Evolutionary conservation across 2,797 vertebrate genomes (phyloP), one percentile per base, ranked within the genome.

Genomic region (Lateolabrax maculatus): DNA sequence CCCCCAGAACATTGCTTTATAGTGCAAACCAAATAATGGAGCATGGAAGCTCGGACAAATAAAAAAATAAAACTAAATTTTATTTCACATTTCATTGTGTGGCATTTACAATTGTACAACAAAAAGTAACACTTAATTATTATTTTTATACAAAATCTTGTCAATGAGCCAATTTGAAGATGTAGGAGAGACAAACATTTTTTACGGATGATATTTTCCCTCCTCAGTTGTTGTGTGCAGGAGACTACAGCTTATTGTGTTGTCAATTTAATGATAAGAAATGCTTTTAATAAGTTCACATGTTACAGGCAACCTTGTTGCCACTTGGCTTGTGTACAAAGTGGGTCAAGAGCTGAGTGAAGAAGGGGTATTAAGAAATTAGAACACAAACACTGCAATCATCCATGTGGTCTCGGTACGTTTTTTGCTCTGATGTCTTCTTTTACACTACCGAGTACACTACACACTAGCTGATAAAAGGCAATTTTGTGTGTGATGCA

Each of bases 281-380:
- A 46, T 23, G 29, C 2, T 49, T 74, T 62, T 49, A 13, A 51
- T 8, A 9, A 27, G 11, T 66, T 61, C 23, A 71, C 31, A 67
- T 29, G 61, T 13, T 21, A 13, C 64, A 69, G 9, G 36, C 16
- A 63, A 41, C 21, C 11, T 13, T 48, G 70, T 61, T 71, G 29
- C 25, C 34, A 58, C 36, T 65, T 58, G 25, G 39, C 44, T 62
- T 41, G 0, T 23, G 44, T 34, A 46, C 37, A 53, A 34, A 63
- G 21, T 66, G 43, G n/a, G 52, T 67, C 52, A 53, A 62, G 34
- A 67, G 53, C 51, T 67, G 56, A 57, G 43, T 53, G 37, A 65
- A 48, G 34, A 65, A 2, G 16, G 1, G 37, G 0, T 34, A 55
- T 76, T 63, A 49, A 62, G 55, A 80, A 78, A 68, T 77, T 16